A percentile compares a stretch with the other conserved stretches of the same genome.
Conservation (phyloP, 2,888 invertebrate species). For the Nemurella pictetii region DNA sequence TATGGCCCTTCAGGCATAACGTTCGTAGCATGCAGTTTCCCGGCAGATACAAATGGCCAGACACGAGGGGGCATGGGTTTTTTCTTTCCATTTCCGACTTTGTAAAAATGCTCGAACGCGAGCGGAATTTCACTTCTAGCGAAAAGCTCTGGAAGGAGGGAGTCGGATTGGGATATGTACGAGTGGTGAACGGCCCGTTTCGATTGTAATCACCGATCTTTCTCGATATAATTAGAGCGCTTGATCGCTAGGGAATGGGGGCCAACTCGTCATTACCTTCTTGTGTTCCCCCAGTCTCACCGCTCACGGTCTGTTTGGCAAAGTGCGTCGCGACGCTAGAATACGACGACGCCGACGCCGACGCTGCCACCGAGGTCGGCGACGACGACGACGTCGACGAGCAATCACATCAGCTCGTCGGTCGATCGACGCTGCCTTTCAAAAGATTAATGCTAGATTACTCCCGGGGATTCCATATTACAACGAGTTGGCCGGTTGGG, state of each 20-base stretch:
- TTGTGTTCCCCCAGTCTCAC: neutral
- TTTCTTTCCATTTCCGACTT: neutral
- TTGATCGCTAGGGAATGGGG: neutral
- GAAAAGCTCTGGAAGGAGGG: neutral
- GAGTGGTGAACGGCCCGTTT: neutral
- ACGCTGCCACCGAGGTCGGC: neutral
- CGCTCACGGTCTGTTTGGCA: neutral
- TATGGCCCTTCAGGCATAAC: neutral
- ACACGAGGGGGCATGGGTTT: no score
- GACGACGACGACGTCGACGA: neutral
- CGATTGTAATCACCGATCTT: conserved; percentile 2
- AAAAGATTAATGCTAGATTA: conserved; percentile 29
- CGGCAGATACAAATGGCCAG: neutral
- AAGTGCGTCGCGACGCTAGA: conserved; percentile 19
- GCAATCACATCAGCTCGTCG: conserved; percentile 22
- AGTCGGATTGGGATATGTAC: neutral
- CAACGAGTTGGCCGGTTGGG: conserved; percentile 10
- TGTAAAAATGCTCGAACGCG: neutral
- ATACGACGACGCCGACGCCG: neutral
- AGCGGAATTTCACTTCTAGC: neutral
- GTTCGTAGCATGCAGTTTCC: neutral
- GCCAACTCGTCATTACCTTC: neutral
- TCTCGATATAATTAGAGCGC: conserved; percentile 13
- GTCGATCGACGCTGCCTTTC: conserved; percentile 30
- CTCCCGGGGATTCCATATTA: conserved; percentile 20